Conservation (phyloP, 2,113 vertebrate species). For the zebrafish (Danio rerio) region DNA sequence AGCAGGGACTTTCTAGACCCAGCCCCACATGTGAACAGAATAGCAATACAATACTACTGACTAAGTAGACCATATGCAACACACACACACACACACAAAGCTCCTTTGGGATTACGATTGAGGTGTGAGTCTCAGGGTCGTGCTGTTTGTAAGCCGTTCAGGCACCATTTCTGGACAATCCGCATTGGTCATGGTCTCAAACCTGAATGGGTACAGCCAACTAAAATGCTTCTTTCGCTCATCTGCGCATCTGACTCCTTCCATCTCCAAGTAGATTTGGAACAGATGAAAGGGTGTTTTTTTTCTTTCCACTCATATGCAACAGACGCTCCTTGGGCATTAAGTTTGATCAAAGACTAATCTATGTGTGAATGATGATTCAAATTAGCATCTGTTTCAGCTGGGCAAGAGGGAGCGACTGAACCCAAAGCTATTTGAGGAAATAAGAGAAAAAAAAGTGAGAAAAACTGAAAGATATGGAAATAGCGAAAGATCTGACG, state of each 20-base stretch:
- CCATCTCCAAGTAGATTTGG: neutral
- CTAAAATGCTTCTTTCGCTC: neutral
- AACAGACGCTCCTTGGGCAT: slow-evolving; percentile 60
- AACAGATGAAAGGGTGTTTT: slow-evolving; percentile 35
- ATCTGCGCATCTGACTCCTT: slow-evolving; percentile 8
- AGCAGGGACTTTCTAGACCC: slow-evolving; percentile 60
- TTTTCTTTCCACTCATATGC: slow-evolving; percentile 28
- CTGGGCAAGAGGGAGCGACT: slow-evolving; percentile 56
- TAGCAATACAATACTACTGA: slow-evolving; percentile 59
- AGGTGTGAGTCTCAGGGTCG: slow-evolving; percentile 8
- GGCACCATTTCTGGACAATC: neutral
- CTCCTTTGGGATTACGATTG: slow-evolving; percentile 22
- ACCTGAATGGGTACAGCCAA: slow-evolving; percentile 21
- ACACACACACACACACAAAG: slow-evolving; percentile 40
- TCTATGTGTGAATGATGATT: slow-evolving; percentile 67
- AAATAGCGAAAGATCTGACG: slow-evolving; percentile 41
- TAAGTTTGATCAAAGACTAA: slow-evolving; percentile 73
- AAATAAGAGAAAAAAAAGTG: slow-evolving; percentile 29
- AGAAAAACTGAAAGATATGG: slow-evolving; percentile 21
- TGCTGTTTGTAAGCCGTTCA: neutral
- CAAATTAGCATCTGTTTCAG: slow-evolving; percentile 73
- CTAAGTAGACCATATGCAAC: slow-evolving; percentile 51
- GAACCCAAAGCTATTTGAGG: slow-evolving; percentile 60
- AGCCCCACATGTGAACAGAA: slow-evolving; percentile 57
- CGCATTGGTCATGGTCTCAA: slow-evolving; percentile 31